Base-by-base conservation (phyloP, 2,888 invertebrate genomes). In the Caenorhabditis sulstoni region DNA sequence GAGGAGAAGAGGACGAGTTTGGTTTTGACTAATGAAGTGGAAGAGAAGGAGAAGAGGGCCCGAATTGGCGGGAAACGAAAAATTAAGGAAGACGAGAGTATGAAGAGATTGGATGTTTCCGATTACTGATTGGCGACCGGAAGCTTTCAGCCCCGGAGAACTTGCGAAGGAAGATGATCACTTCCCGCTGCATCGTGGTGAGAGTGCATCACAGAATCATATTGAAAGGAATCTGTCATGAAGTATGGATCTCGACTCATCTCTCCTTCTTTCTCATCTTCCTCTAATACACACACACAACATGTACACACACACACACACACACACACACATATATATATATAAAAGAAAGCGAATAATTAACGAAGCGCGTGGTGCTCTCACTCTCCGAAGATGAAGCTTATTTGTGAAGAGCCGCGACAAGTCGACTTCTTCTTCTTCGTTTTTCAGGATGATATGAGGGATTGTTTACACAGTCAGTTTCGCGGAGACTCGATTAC, bases 291-390 rank as follows among this genome's bases (percentile, higher is more conserved):
- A 73, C 74, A 61, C 49, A 59, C 74, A 61, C 49, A 59, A 50
- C 52, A 74, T 59, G 53, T 66, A 66, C 58, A 45, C 66, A 59
- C 61, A 65, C 45, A 64, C 23, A 58, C 11, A 61, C 20, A 75
- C 37, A n/a, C n/a, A n/a, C n/a, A n/a, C n/a, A n/a, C n/a, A n/a
- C n/a, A n/a, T n/a, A n/a, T n/a, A n/a, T n/a, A n/a, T n/a, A 74
- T 59, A 70, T 61, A 70, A 70, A 61, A 65, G 61, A 75, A 75
- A 67, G 67, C 75, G 75, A 75, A 75, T 75, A 75, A 75, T 75
- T 75, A 75, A 75, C 75, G 74, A 74, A 74, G 74, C 74, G 67
- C 41, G 73, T 64, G 64, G 22, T 73, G 70, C 73, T 64, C 73
- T 61, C 47, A 52, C 53, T 61, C 47, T 59, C 53, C 58, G 53